Percentiles rank a stretch among this genome's conserved stretches.
phyloP scores from a whole-genome alignment of 2,888 invertebrate genomes.

The Cyclophora albipunctata region DNA sequence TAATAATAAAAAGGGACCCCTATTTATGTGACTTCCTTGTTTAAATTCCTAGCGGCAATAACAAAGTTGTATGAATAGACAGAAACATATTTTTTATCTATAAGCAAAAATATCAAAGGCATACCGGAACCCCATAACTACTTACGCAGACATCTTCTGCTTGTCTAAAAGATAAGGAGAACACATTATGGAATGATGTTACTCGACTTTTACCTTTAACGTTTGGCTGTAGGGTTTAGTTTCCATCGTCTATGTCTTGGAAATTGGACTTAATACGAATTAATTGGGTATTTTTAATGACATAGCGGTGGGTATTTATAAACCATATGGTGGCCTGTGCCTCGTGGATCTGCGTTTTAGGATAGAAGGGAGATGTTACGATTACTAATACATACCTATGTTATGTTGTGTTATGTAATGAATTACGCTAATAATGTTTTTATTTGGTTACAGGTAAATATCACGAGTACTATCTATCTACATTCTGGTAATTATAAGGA shows the following conservation, averaged over 20 bases:
- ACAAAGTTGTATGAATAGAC: background rate
- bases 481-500: too few relatives aligned
- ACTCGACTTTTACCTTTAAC: conserved; percentile 13
- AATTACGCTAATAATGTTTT: conserved; percentile 5
- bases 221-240: conserved; percentile 27
- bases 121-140: conserved; percentile 42
- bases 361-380: conserved; percentile 16
- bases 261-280: conserved; percentile 44
- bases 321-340: conserved; percentile 43
- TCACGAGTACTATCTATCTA: background rate
- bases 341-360: conserved; percentile 23
- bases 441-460: conserved; percentile 39
- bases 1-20: conserved; percentile 8
- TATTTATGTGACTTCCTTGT: conserved; percentile 8
- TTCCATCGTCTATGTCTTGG: conserved; percentile 19
- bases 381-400: background rate
- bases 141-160: conserved; percentile 40
- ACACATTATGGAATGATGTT: conserved; percentile 3
- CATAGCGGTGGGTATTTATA: conserved; percentile 52
- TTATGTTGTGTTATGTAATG: background rate
- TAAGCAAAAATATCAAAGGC: background rate
- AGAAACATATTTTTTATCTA: background rate
- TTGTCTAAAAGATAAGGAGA: conserved; percentile 33
- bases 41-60: conserved; percentile 4
- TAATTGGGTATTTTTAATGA: conserved; percentile 54